Evolutionary conservation across 1,140 invertebrate species (phyloP), one percentile per base, ranked within the genome.

Genomic region (Papilio aristodemus): DNA sequence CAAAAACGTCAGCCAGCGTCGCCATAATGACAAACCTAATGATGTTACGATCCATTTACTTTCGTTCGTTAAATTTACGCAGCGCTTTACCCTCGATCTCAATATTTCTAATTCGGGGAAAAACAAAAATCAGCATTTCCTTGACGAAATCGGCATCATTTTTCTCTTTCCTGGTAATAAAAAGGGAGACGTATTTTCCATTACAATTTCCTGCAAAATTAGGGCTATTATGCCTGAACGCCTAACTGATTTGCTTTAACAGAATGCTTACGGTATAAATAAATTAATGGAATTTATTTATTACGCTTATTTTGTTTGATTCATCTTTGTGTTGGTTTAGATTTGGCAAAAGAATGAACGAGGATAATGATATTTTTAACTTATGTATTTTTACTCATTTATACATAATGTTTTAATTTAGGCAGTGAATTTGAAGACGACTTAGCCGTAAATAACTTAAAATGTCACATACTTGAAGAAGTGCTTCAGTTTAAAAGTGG

Each of bases 191-290:
- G 70, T 74, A 72, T 71, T 74, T 75, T 71, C 71, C 57, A 54
- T 62, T 70, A 75, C 75, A 74, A 74, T 69, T 74, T 63, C 58
- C 72, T 59, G 71, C 70, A 76, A 78, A 81, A 77, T 77, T 74
- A 73, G 73, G 71, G 74, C 70, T 71, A 77, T 77, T 67, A 74
- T 41, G 62, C 70, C 41, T 64, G 22, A 43, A 43, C 62, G 62
- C 37, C 62, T 43, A 43, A 39, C 62, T 64, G 37, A 64, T 64
- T 64, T 27, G 62, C 13, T 43, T 64, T 25, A 64, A 10, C 46
- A 22, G 46, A 54, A 54, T 54, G 46, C 46, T 54, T 54, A 22
- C 46, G 46, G 46, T 19, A 54, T 54, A 25, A n/a, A 54, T 25
- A 54, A 54, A 54, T 54, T n/a, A 41, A 41, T 54, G 46, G 11